These are phyloP conservation scores for Chamaetylas fuelleborni DNA, from an alignment of 2,113 vertebrate species.

Conservation along the genomic window DNA sequence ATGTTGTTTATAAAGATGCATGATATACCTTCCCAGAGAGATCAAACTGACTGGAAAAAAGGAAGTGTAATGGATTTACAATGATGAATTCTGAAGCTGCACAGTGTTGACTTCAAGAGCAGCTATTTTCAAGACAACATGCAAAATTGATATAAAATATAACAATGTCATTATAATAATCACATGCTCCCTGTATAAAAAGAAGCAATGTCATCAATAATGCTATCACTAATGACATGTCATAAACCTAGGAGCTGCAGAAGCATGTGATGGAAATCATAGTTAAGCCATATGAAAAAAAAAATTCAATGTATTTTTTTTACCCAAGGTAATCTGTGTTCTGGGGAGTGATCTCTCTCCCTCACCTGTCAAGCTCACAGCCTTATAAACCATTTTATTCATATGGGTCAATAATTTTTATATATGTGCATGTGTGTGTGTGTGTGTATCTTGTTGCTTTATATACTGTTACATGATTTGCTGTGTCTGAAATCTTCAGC, in stretches of 20 bases:
- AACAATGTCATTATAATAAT: not conserved
- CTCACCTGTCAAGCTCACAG: not conserved
- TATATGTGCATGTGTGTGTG: accelerated
- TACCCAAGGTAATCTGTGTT: not conserved
- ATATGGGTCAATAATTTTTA: not conserved
- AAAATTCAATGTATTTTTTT: not conserved
- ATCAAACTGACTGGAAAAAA: conserved; percentile 51
- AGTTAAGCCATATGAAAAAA: not conserved
- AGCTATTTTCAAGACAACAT: not conserved
- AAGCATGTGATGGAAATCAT: not conserved
- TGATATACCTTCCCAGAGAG: conserved; percentile 33
- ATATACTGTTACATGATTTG: not conserved
- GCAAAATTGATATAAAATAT: not conserved
- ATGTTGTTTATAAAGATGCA: conserved; percentile 5
- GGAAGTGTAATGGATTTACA: not conserved
- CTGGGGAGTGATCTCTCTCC: not conserved
- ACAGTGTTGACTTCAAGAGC: not conserved
- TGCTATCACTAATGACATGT: not conserved
- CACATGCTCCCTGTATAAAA: accelerated
- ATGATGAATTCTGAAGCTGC: not conserved
- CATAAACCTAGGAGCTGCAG: not conserved
- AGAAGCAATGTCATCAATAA: not conserved
- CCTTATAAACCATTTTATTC: not conserved
- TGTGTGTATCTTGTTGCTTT: not conserved
- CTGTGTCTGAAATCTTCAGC: not conserved